A percentile compares a stretch with the other conserved stretches of the same genome.
Evolutionary conservation across 1,140 invertebrate species (phyloP).

Genomic region (Calosoma granatense): DNA sequence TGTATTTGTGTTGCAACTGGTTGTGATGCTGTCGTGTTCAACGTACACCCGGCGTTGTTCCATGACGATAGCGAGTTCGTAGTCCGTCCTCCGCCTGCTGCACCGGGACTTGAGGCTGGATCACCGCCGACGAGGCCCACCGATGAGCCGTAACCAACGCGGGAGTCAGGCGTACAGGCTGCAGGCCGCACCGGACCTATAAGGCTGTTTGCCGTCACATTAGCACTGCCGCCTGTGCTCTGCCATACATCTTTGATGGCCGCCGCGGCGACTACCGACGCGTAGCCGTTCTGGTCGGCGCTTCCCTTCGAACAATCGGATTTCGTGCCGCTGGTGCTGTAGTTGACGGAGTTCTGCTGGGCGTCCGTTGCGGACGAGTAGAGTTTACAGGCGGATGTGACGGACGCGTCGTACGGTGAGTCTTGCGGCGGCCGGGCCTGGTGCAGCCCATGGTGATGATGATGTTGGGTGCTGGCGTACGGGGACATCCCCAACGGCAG

Average conservation of each 20-base stretch:
- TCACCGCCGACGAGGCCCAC: conserved; percentile 56
- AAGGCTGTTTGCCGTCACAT: conserved; percentile 39
- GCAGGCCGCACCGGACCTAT: conserved; percentile 61
- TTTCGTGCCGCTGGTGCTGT: conserved; percentile 41
- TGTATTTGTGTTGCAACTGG: conserved; percentile 72
- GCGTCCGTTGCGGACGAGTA: conserved; percentile 58
- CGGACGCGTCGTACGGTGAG: conserved; percentile 79
- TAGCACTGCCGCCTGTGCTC: conserved; percentile 50
- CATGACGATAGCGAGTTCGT: conserved; percentile 54
- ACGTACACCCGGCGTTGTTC: conserved; percentile 73
- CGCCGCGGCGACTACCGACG: conserved; percentile 50
- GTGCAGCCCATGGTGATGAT: conserved; percentile 67
- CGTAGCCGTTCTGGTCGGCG: conserved; percentile 54
- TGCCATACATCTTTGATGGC: conserved; percentile 59
- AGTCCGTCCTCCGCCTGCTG: conserved; percentile 39
- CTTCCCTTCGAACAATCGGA: conserved; percentile 36
- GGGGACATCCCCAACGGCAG: conserved; percentile 75
- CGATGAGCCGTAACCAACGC: conserved; percentile 51
- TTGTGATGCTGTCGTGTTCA: conserved; percentile 63
- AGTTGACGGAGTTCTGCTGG: conserved; percentile 47
- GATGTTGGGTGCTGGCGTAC: conserved; percentile 61
- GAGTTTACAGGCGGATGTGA: conserved; percentile 75
- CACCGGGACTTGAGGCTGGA: conserved; percentile 63
- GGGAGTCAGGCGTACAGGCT: conserved; percentile 75
- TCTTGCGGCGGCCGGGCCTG: conserved; percentile 72